Evolutionary conservation across 2,888 invertebrate species (phyloP).

Genomic region (Philonicus albiceps): DNA sequence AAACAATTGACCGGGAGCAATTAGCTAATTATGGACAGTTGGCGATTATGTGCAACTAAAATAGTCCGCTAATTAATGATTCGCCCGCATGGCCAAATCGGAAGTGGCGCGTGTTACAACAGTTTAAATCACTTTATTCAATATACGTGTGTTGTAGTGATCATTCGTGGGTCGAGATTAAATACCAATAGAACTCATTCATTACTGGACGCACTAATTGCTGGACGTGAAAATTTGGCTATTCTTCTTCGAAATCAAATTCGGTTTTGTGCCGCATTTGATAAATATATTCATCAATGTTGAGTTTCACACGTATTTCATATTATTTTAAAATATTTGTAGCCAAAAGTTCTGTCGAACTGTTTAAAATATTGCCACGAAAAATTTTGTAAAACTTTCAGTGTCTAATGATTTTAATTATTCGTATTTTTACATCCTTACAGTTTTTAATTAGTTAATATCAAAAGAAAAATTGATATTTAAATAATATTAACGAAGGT

Average conservation of each 20-base stretch:
- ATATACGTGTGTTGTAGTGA: background rate
- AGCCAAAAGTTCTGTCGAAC: background rate
- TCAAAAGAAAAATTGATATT: too few species aligned
- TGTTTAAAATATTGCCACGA: background rate
- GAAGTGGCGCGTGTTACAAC: background rate
- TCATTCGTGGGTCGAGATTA: background rate
- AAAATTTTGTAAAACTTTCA: too few species aligned
- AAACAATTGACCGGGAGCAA: background rate
- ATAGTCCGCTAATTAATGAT: background rate
- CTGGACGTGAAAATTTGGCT: background rate
- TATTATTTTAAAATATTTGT: background rate
- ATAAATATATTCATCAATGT: background rate
- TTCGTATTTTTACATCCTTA: too few species aligned
- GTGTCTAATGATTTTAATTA: too few species aligned
- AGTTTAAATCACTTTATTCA: background rate
- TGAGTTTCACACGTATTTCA: background rate
- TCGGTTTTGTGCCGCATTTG: background rate
- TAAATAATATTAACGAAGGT: too few species aligned
- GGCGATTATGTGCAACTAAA: background rate
- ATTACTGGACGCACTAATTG: background rate
- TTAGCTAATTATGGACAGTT: background rate
- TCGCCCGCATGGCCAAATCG: background rate
- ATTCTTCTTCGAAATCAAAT: background rate
- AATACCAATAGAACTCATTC: background rate
- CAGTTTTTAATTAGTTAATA: too few species aligned